These are phyloP conservation scores for Heliopora coerulea DNA, from an alignment of 92 coral and sea anemone species.

Conservation along the genomic window DNA sequence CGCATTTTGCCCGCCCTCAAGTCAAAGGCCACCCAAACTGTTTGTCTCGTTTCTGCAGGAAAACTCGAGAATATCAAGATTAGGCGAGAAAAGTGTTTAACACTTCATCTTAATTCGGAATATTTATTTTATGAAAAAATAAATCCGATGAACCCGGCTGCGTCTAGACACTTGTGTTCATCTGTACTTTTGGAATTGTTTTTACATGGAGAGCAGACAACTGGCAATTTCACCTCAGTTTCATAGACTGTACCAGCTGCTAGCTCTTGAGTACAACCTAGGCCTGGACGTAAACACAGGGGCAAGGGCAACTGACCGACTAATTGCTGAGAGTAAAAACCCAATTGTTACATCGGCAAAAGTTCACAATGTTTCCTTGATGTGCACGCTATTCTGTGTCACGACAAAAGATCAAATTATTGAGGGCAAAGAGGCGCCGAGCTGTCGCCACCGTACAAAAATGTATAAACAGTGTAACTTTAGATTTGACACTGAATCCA, in stretches of 20 bases:
- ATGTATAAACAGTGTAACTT: constrained; percentile 44
- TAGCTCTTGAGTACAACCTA: constrained; percentile 4
- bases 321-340: background rate
- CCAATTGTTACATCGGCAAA: constrained; percentile 20
- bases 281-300: background rate
- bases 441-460: constrained; percentile 47
- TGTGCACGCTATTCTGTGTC: constrained; percentile 36
- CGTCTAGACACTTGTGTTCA: constrained; percentile 1
- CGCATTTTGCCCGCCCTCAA: constrained; percentile 41
- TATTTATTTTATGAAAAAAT: background rate
- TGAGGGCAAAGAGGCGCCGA: constrained; percentile 49
- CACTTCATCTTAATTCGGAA: background rate
- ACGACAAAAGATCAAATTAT: constrained; percentile 46
- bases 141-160: background rate
- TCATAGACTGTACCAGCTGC: constrained; percentile 27
- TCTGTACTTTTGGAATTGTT: background rate
- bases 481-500: constrained; percentile 33
- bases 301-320: background rate
- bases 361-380: background rate
- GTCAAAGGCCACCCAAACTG: constrained; percentile 49
- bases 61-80: constrained; percentile 21
- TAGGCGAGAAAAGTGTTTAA: constrained; percentile 40
- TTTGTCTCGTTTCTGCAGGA: constrained; percentile 24
- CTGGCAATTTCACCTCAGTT: background rate
- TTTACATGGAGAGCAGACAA: background rate